Conservation (phyloP, 2,113 vertebrate genomes). For the Nyctibius bracteatus region DNA sequence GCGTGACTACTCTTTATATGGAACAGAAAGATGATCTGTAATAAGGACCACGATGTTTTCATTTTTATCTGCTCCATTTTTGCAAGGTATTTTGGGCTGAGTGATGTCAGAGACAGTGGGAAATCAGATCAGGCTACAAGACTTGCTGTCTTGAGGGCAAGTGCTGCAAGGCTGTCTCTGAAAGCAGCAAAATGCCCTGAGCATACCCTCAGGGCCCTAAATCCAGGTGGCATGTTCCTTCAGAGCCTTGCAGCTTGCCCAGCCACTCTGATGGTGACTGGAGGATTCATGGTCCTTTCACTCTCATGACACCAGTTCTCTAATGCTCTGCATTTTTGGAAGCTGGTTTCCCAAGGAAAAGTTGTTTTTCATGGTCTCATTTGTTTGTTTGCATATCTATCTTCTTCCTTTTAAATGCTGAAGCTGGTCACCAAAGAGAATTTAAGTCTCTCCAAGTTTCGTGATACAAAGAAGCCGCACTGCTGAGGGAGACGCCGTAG, state of each 20-base stretch:
- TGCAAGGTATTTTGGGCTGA: background rate
- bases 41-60: background rate
- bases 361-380: background rate
- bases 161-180: background rate
- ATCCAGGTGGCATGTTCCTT: background rate
- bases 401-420: background rate
- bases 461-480: background rate
- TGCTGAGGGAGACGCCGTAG: background rate
- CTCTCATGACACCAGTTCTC: rapidly evolving
- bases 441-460: background rate
- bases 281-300: background rate
- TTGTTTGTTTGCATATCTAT: background rate
- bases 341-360: background rate
- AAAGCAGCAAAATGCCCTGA: background rate
- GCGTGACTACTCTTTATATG: rapidly evolving
- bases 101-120: background rate
- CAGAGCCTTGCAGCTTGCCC: background rate
- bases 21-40: background rate
- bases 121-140: background rate
- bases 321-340: background rate
- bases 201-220: background rate
- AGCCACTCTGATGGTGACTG: background rate
- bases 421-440: background rate
- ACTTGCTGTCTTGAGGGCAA: background rate
- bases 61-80: background rate